These are phyloP conservation scores for Laothoe populi DNA, from an alignment of 2,888 invertebrate genomes.

Conservation along the genomic window DNA sequence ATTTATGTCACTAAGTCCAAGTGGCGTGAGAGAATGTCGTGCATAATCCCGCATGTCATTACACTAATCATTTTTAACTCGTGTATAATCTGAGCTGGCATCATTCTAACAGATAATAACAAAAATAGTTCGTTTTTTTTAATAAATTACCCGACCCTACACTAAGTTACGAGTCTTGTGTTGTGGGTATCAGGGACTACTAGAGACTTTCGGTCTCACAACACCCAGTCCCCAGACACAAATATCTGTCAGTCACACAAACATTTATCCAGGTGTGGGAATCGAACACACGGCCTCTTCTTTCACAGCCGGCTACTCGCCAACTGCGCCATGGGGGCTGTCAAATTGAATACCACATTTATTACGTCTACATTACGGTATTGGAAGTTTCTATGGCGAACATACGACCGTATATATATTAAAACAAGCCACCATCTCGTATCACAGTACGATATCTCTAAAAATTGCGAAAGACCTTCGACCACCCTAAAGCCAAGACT, in stretches of 20 bases:
- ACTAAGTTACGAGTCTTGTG: no score
- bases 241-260: no score
- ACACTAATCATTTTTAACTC: constrained; percentile 14
- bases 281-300: no score
- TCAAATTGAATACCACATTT: constrained; percentile 4
- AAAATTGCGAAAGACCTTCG: constrained; percentile 15
- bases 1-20: not conserved
- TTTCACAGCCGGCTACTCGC: no score
- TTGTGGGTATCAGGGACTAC: no score
- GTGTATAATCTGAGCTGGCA: constrained; percentile 16
- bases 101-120: not conserved
- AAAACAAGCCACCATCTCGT: not conserved
- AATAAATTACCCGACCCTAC: no score
- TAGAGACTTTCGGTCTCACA: no score
- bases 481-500: constrained; percentile 28
- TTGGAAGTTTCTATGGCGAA: not conserved
- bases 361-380: not conserved
- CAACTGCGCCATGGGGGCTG: no score
- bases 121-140: no score
- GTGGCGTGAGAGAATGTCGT: constrained; percentile 3
- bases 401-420: not conserved
- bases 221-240: no score
- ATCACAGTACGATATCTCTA: constrained; percentile 1
- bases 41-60: constrained; percentile 15
- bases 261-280: no score